A percentile compares a stretch with the other conserved stretches of the same genome.
Evolutionary conservation across 2,113 vertebrate genomes (phyloP).

Genomic region (Helogale parvula): DNA sequence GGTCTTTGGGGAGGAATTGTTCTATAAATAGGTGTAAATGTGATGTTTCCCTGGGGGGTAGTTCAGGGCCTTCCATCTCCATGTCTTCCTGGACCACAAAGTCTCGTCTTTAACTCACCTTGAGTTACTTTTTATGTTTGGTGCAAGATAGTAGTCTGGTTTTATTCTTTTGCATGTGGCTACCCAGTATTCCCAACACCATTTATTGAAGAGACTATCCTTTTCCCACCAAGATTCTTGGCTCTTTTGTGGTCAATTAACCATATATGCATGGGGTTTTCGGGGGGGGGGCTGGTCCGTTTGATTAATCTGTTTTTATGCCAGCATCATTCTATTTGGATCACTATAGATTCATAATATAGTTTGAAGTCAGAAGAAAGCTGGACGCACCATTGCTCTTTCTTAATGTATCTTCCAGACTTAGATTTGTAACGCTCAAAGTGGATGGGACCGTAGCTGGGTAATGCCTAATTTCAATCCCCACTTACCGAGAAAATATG

Average conservation of each 20-base stretch:
- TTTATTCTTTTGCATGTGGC: not conserved
- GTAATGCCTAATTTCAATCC: not conserved
- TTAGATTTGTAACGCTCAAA: not conserved
- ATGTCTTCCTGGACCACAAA: not conserved
- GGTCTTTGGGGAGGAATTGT: not conserved
- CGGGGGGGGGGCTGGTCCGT: not conserved
- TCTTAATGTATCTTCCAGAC: too few relatives aligned
- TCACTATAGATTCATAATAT: not conserved
- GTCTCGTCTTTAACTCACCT: not conserved
- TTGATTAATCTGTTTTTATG: not conserved
- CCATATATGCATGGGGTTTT: not conserved
- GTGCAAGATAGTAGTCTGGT: not conserved
- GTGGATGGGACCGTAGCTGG: not conserved
- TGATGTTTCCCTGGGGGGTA: too few relatives aligned
- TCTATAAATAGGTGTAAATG: not conserved
- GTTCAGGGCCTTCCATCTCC: not conserved
- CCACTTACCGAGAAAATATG: not conserved
- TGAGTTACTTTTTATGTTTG: not conserved
- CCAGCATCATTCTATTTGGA: not conserved
- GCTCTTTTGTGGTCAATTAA: not conserved
- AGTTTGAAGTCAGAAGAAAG: not conserved
- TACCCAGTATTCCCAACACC: not conserved
- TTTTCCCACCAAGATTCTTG: not conserved
- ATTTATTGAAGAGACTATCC: not conserved
- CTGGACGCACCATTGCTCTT: not conserved